Evolutionary conservation across 2,797 vertebrate genomes (phyloP).

Genomic region (Heteromormyrus szaboi): DNA sequence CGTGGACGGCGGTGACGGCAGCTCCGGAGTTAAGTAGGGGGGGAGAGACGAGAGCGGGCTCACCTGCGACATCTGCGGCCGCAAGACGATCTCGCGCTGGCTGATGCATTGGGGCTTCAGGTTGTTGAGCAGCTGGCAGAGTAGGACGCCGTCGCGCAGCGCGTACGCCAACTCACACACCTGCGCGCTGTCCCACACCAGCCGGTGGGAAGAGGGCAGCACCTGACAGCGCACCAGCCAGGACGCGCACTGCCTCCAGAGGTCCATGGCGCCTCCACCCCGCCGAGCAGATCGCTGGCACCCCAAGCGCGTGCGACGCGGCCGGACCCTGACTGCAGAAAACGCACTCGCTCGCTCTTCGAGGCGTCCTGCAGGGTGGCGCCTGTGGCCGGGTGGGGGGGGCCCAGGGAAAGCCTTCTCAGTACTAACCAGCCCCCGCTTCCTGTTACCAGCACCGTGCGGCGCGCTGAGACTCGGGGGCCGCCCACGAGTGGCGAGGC

Average conservation of each 20-base stretch:
- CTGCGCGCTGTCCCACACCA: conserved; percentile 75
- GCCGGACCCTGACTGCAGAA: not conserved
- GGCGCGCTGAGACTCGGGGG: not conserved
- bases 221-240: conserved; percentile 87
- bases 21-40: fast-evolving
- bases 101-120: conserved; percentile 78
- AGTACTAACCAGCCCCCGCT: not conserved
- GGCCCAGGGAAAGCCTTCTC: not conserved
- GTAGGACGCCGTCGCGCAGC: conserved; percentile 81
- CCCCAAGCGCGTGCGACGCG: not conserved
- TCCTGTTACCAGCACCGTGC: not conserved
- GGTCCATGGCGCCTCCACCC: conserved; percentile 64
- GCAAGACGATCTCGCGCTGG: conserved; percentile 79
- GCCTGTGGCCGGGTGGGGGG: not conserved
- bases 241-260: conserved; percentile 78
- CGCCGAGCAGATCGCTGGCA: not conserved
- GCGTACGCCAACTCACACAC: conserved; percentile 87
- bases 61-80: conserved; percentile 95
- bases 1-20: not conserved
- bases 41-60: not conserved
- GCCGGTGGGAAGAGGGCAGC: conserved; percentile 81
- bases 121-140: conserved; percentile 90
- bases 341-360: not conserved
- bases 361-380: not conserved
- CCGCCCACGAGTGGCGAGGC: not conserved